A percentile compares a stretch with the other conserved stretches of the same genome.
These are phyloP conservation scores for Thysanoteuthis rhombus DNA, from an alignment of 2,888 invertebrate genomes.

Conservation along the genomic window DNA sequence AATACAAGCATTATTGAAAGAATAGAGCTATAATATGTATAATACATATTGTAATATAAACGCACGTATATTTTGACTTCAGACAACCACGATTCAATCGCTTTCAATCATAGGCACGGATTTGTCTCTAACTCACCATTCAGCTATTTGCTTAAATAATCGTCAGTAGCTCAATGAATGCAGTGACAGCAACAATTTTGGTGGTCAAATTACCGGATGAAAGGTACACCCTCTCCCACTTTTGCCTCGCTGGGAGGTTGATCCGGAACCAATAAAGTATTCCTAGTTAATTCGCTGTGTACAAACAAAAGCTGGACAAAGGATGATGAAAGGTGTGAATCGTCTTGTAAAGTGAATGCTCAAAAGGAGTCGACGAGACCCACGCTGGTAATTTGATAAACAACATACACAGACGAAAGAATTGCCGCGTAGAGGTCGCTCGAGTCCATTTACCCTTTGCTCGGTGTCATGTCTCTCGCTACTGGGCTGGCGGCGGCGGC, in stretches of 20 bases:
- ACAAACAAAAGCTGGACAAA: neutral
- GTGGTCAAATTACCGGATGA: neutral
- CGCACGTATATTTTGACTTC: too few relatives aligned
- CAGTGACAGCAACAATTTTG: neutral
- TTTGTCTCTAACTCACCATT: too few relatives aligned
- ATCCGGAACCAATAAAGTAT: neutral
- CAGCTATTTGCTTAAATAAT: too few relatives aligned
- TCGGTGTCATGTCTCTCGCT: too few relatives aligned
- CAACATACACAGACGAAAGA: neutral
- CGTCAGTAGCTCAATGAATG: too few relatives aligned
- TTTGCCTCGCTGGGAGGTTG: neutral
- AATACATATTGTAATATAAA: too few relatives aligned
- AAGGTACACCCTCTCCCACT: neutral
- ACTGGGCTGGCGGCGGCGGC: too few relatives aligned
- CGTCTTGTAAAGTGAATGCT: neutral
- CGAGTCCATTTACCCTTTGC: neutral
- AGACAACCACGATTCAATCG: too few relatives aligned
- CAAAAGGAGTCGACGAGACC: neutral
- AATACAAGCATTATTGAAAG: too few relatives aligned
- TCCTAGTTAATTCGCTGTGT: neutral
- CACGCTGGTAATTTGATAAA: neutral
- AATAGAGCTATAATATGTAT: too few relatives aligned
- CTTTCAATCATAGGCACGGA: too few relatives aligned
- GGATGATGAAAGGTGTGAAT: neutral
- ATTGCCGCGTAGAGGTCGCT: neutral